Conservation (phyloP, 2,797 vertebrate species). For the Lutjanus campechanus region DNA sequence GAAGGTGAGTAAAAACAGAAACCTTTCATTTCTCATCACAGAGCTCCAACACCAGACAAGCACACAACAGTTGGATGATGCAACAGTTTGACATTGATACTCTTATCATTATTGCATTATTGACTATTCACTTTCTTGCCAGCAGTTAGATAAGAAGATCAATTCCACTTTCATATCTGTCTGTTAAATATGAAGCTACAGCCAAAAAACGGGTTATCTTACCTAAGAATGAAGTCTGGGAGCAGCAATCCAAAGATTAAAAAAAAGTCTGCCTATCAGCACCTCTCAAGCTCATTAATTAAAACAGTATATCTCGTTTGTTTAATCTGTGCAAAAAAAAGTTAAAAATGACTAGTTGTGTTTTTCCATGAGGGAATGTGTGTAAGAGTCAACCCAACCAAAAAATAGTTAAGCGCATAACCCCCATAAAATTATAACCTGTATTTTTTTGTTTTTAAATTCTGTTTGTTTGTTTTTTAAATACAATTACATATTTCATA, state of each 20-base stretch:
- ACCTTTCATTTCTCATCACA: slow-evolving; percentile 21
- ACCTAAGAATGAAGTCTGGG: neutral
- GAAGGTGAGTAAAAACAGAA: slow-evolving; percentile 82
- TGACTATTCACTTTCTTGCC: neutral
- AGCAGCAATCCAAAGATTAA: no score
- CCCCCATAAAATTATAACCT: neutral
- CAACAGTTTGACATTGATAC: neutral
- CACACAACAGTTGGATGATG: neutral
- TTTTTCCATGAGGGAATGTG: no score
- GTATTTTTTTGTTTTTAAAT: no score
- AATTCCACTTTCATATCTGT: neutral
- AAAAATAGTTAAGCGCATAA: neutral
- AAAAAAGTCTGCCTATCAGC: no score
- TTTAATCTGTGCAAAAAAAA: no score
- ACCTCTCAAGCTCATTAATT: no score
- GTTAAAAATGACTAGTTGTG: no score
- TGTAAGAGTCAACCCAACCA: neutral
- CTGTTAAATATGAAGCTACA: slow-evolving; percentile 1
- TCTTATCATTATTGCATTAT: neutral
- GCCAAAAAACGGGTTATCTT: neutral
- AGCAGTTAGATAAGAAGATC: neutral
- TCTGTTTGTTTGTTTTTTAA: no score
- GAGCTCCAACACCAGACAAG: neutral
- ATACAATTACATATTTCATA: no score
- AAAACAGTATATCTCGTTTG: no score